phyloP scores from a whole-genome alignment of 2,113 vertebrate genomes.

The Python bivittatus region DNA sequence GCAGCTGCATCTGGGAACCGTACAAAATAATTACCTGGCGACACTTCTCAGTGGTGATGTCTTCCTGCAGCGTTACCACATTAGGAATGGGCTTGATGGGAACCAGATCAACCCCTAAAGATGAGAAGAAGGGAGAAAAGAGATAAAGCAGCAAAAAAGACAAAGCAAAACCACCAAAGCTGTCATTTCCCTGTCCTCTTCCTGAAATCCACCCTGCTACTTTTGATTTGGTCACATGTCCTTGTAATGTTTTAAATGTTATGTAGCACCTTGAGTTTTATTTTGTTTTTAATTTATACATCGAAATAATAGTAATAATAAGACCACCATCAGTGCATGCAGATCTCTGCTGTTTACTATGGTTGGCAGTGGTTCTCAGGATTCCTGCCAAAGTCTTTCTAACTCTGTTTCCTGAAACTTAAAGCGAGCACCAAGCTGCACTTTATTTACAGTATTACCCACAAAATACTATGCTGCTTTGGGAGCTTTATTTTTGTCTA shows the following conservation, averaged over 20 bases:
- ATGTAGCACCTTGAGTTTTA: background rate
- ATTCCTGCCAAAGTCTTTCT: no score
- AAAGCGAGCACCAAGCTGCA: no score
- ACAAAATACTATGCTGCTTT: background rate
- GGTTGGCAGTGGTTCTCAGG: background rate
- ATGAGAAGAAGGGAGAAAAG: background rate
- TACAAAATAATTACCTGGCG: conserved; percentile 80
- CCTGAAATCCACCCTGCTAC: background rate
- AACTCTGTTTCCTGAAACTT: background rate
- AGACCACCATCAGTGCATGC: background rate
- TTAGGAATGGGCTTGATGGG: conserved; percentile 92
- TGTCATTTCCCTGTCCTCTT: background rate
- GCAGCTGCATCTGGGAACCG: background rate
- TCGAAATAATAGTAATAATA: background rate
- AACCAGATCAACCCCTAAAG: conserved; percentile 90
- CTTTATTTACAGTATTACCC: background rate
- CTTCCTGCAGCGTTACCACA: conserved; percentile 90
- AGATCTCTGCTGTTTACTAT: background rate
- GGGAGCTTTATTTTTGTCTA: background rate
- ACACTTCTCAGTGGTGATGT: conserved; percentile 95
- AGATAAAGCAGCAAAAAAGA: background rate
- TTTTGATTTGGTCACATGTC: background rate
- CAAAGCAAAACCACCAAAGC: background rate
- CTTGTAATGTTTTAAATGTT: background rate
- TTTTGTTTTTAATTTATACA: background rate